Evolutionary conservation across 2,113 vertebrate genomes (phyloP), one percentile per base, ranked within the genome.

Genomic region (Bostrychus sinensis): DNA sequence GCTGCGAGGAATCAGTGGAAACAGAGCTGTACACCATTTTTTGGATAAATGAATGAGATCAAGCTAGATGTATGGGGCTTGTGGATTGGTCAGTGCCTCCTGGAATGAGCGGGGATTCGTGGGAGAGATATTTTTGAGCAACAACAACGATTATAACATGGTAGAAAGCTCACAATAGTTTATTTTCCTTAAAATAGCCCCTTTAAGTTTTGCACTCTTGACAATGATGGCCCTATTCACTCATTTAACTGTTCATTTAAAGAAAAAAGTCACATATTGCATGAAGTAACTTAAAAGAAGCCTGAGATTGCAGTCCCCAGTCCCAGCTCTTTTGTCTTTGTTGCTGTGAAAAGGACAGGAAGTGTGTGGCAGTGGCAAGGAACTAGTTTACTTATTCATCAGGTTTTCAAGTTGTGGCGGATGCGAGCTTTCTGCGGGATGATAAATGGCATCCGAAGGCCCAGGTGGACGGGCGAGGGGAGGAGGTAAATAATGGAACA

Each of bases 401-500:
- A 75, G 80, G 70, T 84, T 85, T 84, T 77, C 78, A 80, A 76
- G 76, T 86, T 84, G 42, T 59, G 26, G 67, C 56, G 54, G 78
- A 82, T 56, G 56, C 82, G 58, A 68, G 78, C 75, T 78, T 88
- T 83, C 83, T 70, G 60, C 13, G 75, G 70, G 75, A 88, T 89
- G 88, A 90, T 89, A 81, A 88, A 89, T 86, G 81, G 80, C 80
- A 72, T 71, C 60, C 23, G 74, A 82, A 76, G 68, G 71, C 81
- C 68, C 80, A 58, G 79, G 78, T 83, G 72, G 84, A 82, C 54
- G 71, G 67, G 70, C 28, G 54, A 72, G 63, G 63, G 74, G 72
- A 78, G 80, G 74, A 70, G 78, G 80, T 90, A 84, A 90, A 90
- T 87, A 90, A 90, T 89, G 82, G 71, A 90, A 84, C 78, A 83